Evolutionary conservation across 2,113 vertebrate genomes (phyloP), one percentile per base, ranked within the genome.

Genomic region (Tichodroma muraria): DNA sequence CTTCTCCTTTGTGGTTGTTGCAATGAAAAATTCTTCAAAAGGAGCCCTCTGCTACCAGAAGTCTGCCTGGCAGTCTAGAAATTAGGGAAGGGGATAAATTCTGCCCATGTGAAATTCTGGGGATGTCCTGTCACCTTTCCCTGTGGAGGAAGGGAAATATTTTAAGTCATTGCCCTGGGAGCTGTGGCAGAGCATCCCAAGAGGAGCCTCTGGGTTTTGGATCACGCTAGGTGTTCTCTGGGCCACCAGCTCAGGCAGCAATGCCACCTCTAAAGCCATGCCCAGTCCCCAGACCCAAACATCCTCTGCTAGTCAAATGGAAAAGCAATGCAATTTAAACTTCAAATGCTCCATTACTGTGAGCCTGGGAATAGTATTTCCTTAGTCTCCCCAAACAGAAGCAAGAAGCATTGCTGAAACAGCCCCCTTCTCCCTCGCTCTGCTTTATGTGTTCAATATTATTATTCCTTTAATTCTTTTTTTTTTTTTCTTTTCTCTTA

Each of bases 391-490:
- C 25, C 72, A 37, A 30, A 22, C 2, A 35, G 63, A 76, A 73
- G 33, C 0, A 3, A 2, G 7, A 54, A 81, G 40, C 10, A 3
- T 42, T 1, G 2, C 71, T 53, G 5, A 13, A 70, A 20, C 52
- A 31, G 15, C 17, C 38, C 16, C 53, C 28, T 64, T 72, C 53
- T 80, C 44, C 53, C 44, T 61, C 4, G 2, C 61, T 75, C 85
- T 14, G 1, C 37, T 85, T 72, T 65, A 22, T 25, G 18, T 33
- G 7, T 37, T 80, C 61, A 44, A 1, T 53, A 61, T 73, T 38
- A 31, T 33, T 27, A 5, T 31, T 37, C 3, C n/a, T 64, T 40
- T 70, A 31, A 4, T 38, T 49, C 12, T 3, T 4, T 30, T 42
- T 30, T 20, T 17, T 8, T 8, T 14, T 9, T 11, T 4, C n/a